Evolutionary conservation across 2,888 invertebrate species (phyloP).

Genomic region (Nasonovia ribisnigri): DNA sequence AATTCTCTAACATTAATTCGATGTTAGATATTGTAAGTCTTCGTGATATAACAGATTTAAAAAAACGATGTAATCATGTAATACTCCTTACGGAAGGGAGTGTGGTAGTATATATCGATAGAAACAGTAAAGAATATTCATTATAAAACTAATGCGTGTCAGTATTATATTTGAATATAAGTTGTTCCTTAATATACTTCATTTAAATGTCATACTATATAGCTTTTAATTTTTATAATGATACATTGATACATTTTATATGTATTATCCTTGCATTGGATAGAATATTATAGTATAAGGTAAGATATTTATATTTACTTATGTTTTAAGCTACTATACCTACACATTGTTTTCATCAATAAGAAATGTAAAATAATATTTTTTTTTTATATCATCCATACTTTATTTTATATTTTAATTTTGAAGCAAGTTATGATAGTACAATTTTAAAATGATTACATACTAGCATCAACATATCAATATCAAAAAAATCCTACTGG

Average conservation of each 20-base stretch:
- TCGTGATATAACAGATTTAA: conserved; percentile 51
- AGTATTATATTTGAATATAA: background rate
- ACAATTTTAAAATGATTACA: too few relatives aligned
- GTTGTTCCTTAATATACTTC: background rate
- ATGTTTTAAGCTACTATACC: background rate
- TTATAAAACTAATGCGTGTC: background rate
- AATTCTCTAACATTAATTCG: conserved; percentile 19
- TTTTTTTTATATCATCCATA: background rate
- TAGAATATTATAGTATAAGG: background rate
- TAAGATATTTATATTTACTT: background rate
- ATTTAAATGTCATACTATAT: background rate
- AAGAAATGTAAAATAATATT: background rate
- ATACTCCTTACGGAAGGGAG: background rate
- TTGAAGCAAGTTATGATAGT: too few relatives aligned
- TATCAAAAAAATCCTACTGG: background rate
- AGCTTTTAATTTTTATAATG: background rate
- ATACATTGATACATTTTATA: background rate
- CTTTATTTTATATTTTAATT: background rate
- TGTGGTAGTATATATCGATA: background rate
- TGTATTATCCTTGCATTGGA: background rate
- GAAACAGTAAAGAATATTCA: background rate
- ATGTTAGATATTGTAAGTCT: conserved; percentile 54
- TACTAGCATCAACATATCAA: background rate
- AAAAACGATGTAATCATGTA: conserved; percentile 13
- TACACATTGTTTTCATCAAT: background rate